Conservation (phyloP, 2,888 invertebrate genomes). For the Pollenia amentaria region DNA sequence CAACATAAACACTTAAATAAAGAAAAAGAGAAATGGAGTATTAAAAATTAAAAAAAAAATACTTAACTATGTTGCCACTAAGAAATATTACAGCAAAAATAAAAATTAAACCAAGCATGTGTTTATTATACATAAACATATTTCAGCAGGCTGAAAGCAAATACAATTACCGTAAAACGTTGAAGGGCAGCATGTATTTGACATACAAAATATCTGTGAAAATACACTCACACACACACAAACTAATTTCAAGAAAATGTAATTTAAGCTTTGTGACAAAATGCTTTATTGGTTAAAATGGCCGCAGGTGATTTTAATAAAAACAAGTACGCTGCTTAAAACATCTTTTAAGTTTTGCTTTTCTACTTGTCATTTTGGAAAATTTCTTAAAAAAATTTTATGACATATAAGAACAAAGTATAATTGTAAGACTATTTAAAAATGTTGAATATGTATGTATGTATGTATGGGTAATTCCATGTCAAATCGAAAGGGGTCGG, state of each 20-base stretch:
- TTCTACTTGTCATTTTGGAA: not conserved
- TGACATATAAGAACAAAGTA: too few species aligned
- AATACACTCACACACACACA: not conserved
- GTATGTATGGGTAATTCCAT: too few species aligned
- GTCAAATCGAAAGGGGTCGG: too few species aligned
- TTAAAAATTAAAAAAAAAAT: constrained; percentile 2
- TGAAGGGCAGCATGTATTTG: constrained; percentile 38
- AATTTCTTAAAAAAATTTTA: not conserved
- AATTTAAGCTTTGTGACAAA: constrained; percentile 28
- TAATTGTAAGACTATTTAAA: too few species aligned
- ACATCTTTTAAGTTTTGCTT: constrained; percentile 1
- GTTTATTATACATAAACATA: constrained; percentile 60
- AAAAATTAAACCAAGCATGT: not conserved
- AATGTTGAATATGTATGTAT: too few species aligned
- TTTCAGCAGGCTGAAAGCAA: constrained; percentile 43
- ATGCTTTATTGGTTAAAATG: constrained; percentile 2
- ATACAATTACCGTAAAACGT: constrained; percentile 10
- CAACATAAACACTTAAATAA: not conserved
- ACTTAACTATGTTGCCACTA: constrained; percentile 27
- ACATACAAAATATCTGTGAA: not conserved
- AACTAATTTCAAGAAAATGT: constrained; percentile 28
- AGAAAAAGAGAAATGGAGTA: constrained; percentile 43
- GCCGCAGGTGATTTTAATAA: constrained; percentile 13
- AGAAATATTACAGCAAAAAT: not conserved
- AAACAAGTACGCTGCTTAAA: not conserved